A percentile compares a stretch with the other conserved stretches of the same genome.
Evolutionary conservation across 1,140 invertebrate genomes (phyloP).

Genomic region (Hestina assimilis): DNA sequence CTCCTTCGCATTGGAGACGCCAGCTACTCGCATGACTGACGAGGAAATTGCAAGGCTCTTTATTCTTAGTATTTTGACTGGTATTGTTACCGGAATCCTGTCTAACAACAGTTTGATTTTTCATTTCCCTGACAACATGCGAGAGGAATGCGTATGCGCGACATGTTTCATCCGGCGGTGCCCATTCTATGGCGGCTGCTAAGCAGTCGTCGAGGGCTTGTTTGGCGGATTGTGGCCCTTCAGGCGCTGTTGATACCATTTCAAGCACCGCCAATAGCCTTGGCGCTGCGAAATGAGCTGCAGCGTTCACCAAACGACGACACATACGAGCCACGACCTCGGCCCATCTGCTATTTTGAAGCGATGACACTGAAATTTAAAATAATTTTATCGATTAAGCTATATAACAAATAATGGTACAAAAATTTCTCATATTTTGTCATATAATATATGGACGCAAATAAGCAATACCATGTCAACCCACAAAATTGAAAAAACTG

Average conservation of each 20-base stretch:
- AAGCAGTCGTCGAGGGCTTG: slow-evolving; percentile 57
- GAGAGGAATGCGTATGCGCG: slow-evolving; percentile 50
- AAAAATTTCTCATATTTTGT: too few relatives aligned
- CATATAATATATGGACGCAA: too few relatives aligned
- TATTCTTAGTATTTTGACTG: slow-evolving; percentile 21
- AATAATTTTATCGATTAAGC: not conserved
- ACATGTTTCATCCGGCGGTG: slow-evolving; percentile 54
- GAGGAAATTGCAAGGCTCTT: slow-evolving; percentile 33
- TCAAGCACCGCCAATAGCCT: slow-evolving; percentile 41
- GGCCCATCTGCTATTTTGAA: slow-evolving; percentile 56
- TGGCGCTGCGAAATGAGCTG: slow-evolving; percentile 53
- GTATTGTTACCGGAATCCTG: slow-evolving; percentile 46
- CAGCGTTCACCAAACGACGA: slow-evolving; percentile 52
- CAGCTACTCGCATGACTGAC: slow-evolving; percentile 41
- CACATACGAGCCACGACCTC: slow-evolving; percentile 51
- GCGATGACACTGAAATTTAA: slow-evolving; percentile 39
- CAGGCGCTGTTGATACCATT: slow-evolving; percentile 22
- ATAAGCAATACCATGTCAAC: too few relatives aligned
- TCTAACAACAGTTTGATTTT: slow-evolving; percentile 36
- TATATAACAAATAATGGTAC: too few relatives aligned
- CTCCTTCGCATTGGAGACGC: slow-evolving; percentile 50
- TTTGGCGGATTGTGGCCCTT: slow-evolving; percentile 37
- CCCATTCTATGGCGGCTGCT: slow-evolving; percentile 55
- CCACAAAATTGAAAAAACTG: too few relatives aligned
- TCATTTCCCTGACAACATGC: slow-evolving; percentile 37